Percentiles rank a stretch among this genome's conserved stretches.
Evolutionary conservation across 53 echinoderm and acorn worm species (phyloP).

Genomic region (Actinopyga echinites): DNA sequence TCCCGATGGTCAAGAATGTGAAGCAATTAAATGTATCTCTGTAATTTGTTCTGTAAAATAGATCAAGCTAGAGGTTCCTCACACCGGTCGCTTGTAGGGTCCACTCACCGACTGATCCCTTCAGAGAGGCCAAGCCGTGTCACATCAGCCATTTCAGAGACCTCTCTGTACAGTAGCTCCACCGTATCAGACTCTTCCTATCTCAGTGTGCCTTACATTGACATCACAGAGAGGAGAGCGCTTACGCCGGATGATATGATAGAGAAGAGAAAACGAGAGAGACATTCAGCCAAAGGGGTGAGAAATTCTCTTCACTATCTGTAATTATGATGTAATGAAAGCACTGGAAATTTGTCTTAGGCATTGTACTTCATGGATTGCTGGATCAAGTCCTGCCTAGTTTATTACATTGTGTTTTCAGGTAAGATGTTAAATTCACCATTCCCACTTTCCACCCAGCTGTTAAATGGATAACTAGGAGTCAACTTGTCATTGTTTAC

Average conservation of each 20-base stretch:
- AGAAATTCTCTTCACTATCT: background rate
- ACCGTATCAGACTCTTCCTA: conserved; percentile 39
- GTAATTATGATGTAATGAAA: background rate
- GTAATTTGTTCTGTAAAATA: no score
- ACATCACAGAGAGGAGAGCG: conserved; percentile 78
- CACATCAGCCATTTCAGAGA: conserved; percentile 14
- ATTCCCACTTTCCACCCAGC: no score
- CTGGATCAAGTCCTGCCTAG: no score
- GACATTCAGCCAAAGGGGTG: conserved; percentile 32
- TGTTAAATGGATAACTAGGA: no score
- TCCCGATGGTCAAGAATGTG: no score
- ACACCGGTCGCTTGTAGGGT: no score
- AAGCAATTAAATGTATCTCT: no score
- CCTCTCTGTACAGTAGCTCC: background rate
- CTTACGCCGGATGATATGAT: conserved; percentile 84
- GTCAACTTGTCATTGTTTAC: no score
- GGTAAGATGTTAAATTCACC: no score
- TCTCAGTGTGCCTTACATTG: conserved; percentile 60
- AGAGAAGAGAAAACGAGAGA: conserved; percentile 86
- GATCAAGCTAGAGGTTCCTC: no score
- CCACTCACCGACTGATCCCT: no score
- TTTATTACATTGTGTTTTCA: no score
- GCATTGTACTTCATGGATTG: background rate
- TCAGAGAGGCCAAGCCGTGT: background rate
- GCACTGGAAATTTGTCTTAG: background rate